Evolutionary conservation across 2,888 invertebrate genomes (phyloP), one percentile per base, ranked within the genome.

Genomic region (Tinea semifulvella): DNA sequence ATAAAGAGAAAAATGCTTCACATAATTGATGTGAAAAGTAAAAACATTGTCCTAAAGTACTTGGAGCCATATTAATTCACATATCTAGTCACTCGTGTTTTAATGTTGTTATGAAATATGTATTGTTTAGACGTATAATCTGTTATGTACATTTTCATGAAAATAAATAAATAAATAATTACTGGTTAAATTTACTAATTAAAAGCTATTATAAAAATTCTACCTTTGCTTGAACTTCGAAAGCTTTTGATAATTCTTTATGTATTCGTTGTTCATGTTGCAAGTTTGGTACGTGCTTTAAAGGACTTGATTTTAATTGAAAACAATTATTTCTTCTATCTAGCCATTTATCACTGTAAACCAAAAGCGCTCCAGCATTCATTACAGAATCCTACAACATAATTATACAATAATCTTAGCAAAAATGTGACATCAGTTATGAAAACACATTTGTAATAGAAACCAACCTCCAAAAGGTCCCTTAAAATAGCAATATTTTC

Each of bases 331-430:
- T 59, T 1, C 68, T 63, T 1, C 77, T 74, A 16, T 60, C 52
- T 16, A 79, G 49, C 72, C 75, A 79, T 47, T 68, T 71, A 10
- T 76, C 74, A 0, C 68, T 65, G 52, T 75, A 80, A 27, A 57
- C 52, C 0, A 76, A 49, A 2, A 69, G 67, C 2, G 63, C 56
- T 28, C 60, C 65, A 1, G 73, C 61, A 43, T 79, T 80, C 26
- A 63, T 47, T 7, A 57, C 52, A 7, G 65, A 65, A 36, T 71
- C 63, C 72, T 73, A 45, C 18, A 36, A 36, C 2, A 35, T 13
- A 31, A 31, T 31, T n/a, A 13, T 7, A 31, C 6, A 7, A 27
- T 11, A 11, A 31, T 4, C 31, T 7, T 31, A 14, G 2, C 14
- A 13, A n/a, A 3, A 13, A 4, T 31, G 2, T 2, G 5, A n/a